A percentile compares a stretch with the other conserved stretches of the same genome.
Conservation (phyloP, 2,113 vertebrate species). For the Ascaphus truei region DNA sequence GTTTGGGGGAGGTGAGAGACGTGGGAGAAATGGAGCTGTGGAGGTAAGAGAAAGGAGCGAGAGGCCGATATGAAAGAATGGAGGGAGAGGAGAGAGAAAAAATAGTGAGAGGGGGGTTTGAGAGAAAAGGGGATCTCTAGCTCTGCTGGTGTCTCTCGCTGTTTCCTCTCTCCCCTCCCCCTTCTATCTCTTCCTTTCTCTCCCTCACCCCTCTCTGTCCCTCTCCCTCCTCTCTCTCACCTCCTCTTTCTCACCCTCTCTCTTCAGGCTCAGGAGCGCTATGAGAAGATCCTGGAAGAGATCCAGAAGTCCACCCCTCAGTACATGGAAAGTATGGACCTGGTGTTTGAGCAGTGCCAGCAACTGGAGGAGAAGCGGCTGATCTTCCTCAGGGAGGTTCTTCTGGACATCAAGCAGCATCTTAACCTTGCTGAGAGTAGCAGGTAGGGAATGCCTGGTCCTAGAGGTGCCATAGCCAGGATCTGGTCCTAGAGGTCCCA, state of each 20-base stretch:
- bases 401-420: constrained; percentile 94
- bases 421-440: constrained; percentile 90
- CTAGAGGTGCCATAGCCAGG: no score
- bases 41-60: no score
- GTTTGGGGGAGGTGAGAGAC: neutral
- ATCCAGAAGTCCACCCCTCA: constrained; percentile 86
- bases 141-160: no score
- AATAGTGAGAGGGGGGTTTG: no score
- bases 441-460: constrained; percentile 69
- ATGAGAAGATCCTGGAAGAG: constrained; percentile 93
- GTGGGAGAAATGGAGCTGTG: neutral
- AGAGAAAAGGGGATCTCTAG: no score
- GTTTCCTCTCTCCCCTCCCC: no score
- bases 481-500: no score
- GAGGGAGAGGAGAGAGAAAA: neutral
- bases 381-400: constrained; percentile 92
- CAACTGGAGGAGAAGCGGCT: constrained; percentile 94
- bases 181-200: no score
- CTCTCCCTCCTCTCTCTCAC: no score
- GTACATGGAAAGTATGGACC: constrained; percentile 96
- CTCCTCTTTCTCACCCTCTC: no score
- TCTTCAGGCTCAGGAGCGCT: constrained; percentile 88
- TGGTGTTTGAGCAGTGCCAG: constrained; percentile 97
- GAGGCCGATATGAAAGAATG: no score
- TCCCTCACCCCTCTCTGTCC: no score